These are phyloP conservation scores for Gasterosteus nipponicus DNA, from an alignment of 2,113 vertebrate species.

Conservation along the genomic window DNA sequence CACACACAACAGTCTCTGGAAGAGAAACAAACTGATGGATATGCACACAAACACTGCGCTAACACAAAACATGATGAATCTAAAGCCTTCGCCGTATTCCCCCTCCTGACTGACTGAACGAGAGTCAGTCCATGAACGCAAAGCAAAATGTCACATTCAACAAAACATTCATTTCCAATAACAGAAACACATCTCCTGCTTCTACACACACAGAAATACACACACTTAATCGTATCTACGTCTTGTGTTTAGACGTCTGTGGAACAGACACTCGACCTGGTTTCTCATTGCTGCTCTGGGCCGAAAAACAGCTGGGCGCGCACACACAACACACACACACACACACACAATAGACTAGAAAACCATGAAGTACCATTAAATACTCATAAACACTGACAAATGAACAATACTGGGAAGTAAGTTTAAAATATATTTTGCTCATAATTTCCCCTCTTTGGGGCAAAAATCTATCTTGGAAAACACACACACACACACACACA, in stretches of 20 bases:
- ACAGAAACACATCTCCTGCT: neutral
- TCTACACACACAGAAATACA: neutral
- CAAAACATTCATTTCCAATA: no score
- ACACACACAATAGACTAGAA: neutral
- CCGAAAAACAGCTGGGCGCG: slow-evolving; percentile 39
- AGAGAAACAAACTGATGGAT: slow-evolving; percentile 48
- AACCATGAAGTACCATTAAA: neutral
- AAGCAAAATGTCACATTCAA: no score
- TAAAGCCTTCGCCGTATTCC: neutral
- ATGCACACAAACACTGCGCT: slow-evolving; percentile 47
- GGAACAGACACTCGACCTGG: slow-evolving; percentile 70
- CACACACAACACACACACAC: slow-evolving; percentile 15
- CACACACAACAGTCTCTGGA: slow-evolving; percentile 12
- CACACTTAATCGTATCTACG: no score
- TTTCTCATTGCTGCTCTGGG: slow-evolving; percentile 58
- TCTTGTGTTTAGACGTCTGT: slow-evolving; percentile 27
- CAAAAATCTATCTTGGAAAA: neutral
- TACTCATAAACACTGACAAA: neutral
- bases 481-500: neutral
- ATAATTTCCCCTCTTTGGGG: neutral
- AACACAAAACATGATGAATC: neutral
- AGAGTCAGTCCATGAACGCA: neutral
- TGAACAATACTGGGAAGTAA: neutral
- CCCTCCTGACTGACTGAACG: neutral
- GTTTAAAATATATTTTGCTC: neutral